Conservation (phyloP, 2,888 invertebrate species). For the Dastarcus helophoroides region DNA sequence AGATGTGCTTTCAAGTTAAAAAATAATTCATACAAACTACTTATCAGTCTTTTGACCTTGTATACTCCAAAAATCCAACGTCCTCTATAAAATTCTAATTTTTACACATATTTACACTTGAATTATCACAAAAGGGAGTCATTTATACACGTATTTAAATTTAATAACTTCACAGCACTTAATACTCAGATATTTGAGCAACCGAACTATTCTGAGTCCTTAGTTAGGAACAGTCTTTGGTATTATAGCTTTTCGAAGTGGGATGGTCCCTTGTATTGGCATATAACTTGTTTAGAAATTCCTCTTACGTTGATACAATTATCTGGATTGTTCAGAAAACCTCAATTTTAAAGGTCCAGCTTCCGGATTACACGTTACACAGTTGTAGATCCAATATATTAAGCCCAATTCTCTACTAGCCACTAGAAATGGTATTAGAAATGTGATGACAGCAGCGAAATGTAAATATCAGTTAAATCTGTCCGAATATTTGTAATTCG, state of each 20-base stretch:
- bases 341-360: no score
- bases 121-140: slow-evolving; percentile 18
- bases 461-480: no score
- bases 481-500: no score
- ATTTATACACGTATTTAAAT: slow-evolving; percentile 10
- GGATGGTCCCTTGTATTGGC: slow-evolving; percentile 1
- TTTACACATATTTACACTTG: slow-evolving; percentile 5
- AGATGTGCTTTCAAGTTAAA: no score
- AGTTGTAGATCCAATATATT: no score
- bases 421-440: no score
- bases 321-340: no score
- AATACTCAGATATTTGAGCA: slow-evolving; percentile 9
- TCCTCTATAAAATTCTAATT: slow-evolving; percentile 18
- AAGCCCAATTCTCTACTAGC: no score
- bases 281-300: no score
- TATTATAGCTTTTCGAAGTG: slow-evolving; percentile 9
- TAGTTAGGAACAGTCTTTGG: slow-evolving; percentile 21
- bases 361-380: no score
- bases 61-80: slow-evolving; percentile 27
- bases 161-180: slow-evolving; percentile 11
- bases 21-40: neutral
- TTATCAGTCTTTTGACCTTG: slow-evolving; percentile 34
- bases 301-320: no score
- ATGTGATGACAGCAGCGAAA: no score
- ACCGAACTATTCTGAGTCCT: slow-evolving; percentile 8